Evolutionary conservation across 2,797 vertebrate genomes (phyloP), one percentile per base, ranked within the genome.

Genomic region (Hyperoplus immaculatus): DNA sequence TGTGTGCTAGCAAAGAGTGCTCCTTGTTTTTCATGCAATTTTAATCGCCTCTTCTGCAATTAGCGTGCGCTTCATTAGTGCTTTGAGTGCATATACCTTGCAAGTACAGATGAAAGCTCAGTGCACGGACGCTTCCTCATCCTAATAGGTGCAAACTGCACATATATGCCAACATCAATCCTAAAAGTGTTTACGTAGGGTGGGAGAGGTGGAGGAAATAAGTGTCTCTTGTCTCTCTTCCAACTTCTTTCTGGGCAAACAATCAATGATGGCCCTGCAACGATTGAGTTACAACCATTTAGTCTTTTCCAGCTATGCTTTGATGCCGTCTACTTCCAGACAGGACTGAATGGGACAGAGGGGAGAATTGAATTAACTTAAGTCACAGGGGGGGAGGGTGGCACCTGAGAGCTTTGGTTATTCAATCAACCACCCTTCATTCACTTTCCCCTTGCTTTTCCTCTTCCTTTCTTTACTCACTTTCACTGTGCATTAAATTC

Each of bases 251-350:
- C 90, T 81, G 65, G 82, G 83, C 87, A 89, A 87, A 89, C 89
- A 92, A 94, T 95, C 94, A 93, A 94, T 93, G 92, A 91, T 65
- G 84, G 76, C 70, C 70, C n/a, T 57, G 84, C 85, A 89, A 90
- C 90, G 94, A 95, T 93, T 93, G 90, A 94, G 87, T 93, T 94
- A 92, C 85, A 91, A 87, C 94, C 91, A 92, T 94, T 92, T 84
- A 78, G 87, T 90, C 80, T 93, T 92, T 94, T 94, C 93, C 86
- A 58, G 84, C 82, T 80, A 41, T 55, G 78, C 91, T 93, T 92
- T 92, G 90, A 94, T 94, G 87, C 87, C 67, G 65, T 90, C 85
- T 80, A 59, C 78, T 89, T 86, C 88, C 87, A 91, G 92, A 88
- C 80, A 79, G 82, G 71, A 77, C 91, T 87, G 85, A 87, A 90